These are phyloP conservation scores for Microtus oregoni DNA, from an alignment of 2,113 vertebrate species.

Conservation along the genomic window DNA sequence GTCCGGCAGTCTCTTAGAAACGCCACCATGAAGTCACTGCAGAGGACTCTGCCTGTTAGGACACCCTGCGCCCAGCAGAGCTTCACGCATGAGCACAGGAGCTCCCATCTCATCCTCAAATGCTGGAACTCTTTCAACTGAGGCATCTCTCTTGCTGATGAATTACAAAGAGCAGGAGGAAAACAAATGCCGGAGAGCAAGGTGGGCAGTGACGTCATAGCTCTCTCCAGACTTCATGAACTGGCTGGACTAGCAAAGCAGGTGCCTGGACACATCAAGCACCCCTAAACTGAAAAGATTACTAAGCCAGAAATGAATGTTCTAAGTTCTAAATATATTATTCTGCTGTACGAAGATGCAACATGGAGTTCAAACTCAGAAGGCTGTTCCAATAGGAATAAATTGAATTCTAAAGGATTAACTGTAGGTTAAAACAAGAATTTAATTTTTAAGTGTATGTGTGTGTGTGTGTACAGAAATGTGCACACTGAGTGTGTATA, in stretches of 20 bases:
- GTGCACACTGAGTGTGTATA: neutral
- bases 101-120: slow-evolving; percentile 16
- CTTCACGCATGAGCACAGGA: neutral
- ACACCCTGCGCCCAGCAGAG: neutral
- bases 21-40: neutral
- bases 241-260: neutral
- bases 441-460: neutral
- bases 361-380: neutral
- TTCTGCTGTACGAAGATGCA: neutral
- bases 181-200: neutral
- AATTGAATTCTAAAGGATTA: neutral
- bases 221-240: neutral
- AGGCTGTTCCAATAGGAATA: too few species aligned
- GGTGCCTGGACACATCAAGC: neutral
- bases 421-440: neutral
- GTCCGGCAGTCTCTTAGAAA: neutral
- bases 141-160: neutral
- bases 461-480: neutral
- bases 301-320: neutral
- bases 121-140: slow-evolving; percentile 15
- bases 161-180: neutral
- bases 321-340: neutral
- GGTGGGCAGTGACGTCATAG: neutral
- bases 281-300: neutral
- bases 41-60: neutral